Percentiles rank a stretch among this genome's conserved stretches.
Conservation (phyloP, 2,797 vertebrate genomes). For the Pseudopleuronectes americanus region DNA sequence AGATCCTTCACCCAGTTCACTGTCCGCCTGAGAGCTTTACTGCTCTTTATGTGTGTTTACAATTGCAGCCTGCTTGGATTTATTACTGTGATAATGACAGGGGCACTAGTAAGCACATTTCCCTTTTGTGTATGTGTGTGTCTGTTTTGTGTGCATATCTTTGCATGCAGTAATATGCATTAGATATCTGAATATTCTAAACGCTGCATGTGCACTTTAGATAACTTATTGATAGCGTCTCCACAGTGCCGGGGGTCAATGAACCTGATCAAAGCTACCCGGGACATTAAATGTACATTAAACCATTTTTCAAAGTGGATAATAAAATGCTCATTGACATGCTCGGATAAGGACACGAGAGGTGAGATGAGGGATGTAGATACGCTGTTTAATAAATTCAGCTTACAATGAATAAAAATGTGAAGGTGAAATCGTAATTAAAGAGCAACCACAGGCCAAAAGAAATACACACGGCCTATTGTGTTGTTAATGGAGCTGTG, state of each 20-base stretch:
- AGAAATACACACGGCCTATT: slow-evolving; percentile 1
- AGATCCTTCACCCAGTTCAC: neutral
- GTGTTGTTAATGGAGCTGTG: slow-evolving; percentile 15
- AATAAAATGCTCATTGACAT: slow-evolving; percentile 45
- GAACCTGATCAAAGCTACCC: slow-evolving; percentile 23
- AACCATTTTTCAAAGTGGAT: slow-evolving; percentile 38
- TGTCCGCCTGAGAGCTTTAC: neutral
- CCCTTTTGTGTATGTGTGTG: slow-evolving; percentile 1
- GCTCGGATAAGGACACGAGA: slow-evolving; percentile 13
- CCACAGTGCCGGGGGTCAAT: slow-evolving; percentile 18
- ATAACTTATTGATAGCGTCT: slow-evolving; percentile 35
- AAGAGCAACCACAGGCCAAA: slow-evolving; percentile 2
- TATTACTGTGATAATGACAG: neutral
- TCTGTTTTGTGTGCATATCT: neutral
- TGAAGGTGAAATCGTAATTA: slow-evolving; percentile 33
- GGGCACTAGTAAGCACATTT: neutral
- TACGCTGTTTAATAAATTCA: slow-evolving; percentile 32
- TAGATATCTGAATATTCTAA: slow-evolving; percentile 8
- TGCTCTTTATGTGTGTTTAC: neutral
- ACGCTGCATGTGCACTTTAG: slow-evolving; percentile 27
- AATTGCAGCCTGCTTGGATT: slow-evolving; percentile 5
- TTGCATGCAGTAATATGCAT: neutral
- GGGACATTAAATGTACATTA: slow-evolving; percentile 46
- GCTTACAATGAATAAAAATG: slow-evolving; percentile 39
- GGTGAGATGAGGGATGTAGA: slow-evolving; percentile 23